phyloP scores from a whole-genome alignment of 2,113 vertebrate genomes.

The Clupea harengus region DNA sequence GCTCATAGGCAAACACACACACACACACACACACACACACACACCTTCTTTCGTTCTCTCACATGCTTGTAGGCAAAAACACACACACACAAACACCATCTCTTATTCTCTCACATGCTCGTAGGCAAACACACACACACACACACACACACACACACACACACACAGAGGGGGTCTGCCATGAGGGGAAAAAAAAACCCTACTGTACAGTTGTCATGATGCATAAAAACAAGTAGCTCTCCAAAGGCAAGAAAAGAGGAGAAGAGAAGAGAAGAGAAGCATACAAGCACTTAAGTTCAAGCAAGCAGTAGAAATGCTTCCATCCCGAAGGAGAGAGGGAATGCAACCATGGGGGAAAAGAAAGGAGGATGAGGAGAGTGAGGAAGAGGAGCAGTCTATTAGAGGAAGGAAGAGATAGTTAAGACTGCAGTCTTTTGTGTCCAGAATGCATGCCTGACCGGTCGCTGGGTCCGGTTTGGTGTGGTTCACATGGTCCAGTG shows the following conservation, averaged over 20 bases:
- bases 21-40: slow-evolving; percentile 52
- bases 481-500: slow-evolving; percentile 38
- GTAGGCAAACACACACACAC: not conserved
- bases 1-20: slow-evolving; percentile 44
- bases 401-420: slow-evolving; percentile 13
- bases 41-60: not conserved
- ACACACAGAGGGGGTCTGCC: slow-evolving; percentile 76
- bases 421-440: not conserved
- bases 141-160: slow-evolving; percentile 34
- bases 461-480: not conserved
- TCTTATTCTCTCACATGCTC: not conserved
- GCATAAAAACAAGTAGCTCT: slow-evolving; percentile 72
- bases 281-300: slow-evolving; percentile 53
- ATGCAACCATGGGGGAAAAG: too few relatives aligned
- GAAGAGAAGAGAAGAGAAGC: slow-evolving; percentile 56
- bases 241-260: slow-evolving; percentile 71
- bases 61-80: not conserved
- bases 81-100: slow-evolving; percentile 33
- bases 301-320: slow-evolving; percentile 35
- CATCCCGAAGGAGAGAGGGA: slow-evolving; percentile 17
- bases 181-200: slow-evolving; percentile 49
- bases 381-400: slow-evolving; percentile 8
- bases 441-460: not conserved
- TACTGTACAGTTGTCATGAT: slow-evolving; percentile 80
- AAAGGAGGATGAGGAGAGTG: slow-evolving; percentile 20